A percentile compares a stretch with the other conserved stretches of the same genome.
These are phyloP conservation scores for Chesias legatella DNA, from an alignment of 2,888 invertebrate species.

Conservation along the genomic window DNA sequence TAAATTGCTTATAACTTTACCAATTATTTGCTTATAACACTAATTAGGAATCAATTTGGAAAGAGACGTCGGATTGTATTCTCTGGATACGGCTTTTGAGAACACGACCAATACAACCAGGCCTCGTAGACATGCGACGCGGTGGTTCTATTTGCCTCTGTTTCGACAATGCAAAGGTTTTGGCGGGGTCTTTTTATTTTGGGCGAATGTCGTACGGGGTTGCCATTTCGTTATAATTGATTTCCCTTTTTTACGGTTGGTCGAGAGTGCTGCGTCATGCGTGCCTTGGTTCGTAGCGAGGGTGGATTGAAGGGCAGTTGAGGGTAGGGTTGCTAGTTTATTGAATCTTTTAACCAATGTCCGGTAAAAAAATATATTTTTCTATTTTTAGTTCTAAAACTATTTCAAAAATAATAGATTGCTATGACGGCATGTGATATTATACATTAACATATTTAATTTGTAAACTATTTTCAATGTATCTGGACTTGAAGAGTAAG, in stretches of 20 bases:
- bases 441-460: no score
- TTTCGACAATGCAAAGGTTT: constrained; percentile 27
- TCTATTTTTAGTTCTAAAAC: no score
- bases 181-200: constrained; percentile 38
- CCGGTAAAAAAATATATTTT: no score
- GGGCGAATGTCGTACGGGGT: constrained; percentile 46
- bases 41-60: constrained; percentile 65
- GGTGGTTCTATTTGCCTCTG: constrained; percentile 27
- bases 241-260: constrained; percentile 74
- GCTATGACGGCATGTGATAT: no score
- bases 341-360: neutral
- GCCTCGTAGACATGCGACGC: constrained; percentile 33
- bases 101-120: constrained; percentile 36
- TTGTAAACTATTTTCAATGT: no score
- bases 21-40: constrained; percentile 50
- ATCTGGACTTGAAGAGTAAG: no score
- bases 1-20: constrained; percentile 24
- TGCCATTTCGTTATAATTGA: constrained; percentile 74
- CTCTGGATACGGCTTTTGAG: constrained; percentile 46
- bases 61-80: constrained; percentile 60
- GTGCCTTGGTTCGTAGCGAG: constrained; percentile 50
- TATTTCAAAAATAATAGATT: no score
- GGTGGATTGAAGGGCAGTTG: constrained; percentile 40
- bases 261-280: constrained; percentile 57
- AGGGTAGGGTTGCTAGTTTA: constrained; percentile 14